Conservation (phyloP, 2,888 invertebrate species). For the Drosophila macrospina region DNA sequence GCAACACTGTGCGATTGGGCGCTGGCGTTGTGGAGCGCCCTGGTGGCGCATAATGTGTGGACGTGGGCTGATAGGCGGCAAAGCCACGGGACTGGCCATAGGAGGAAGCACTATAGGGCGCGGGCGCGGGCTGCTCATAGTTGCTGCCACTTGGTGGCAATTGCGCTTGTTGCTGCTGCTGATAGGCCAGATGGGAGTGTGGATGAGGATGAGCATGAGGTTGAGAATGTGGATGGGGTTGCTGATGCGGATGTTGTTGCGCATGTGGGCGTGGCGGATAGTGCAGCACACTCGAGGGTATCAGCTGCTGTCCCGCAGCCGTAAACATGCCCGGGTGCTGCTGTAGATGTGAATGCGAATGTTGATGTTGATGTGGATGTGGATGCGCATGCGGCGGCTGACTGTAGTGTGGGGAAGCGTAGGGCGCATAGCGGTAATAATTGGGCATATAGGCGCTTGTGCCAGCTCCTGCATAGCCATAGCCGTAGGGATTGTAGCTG, state of each 20-base stretch:
- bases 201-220: constrained; percentile 5
- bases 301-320: constrained; percentile 76
- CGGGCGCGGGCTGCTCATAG: constrained; percentile 69
- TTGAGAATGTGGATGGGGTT: not conserved
- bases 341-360: constrained; percentile 31
- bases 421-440: constrained; percentile 73
- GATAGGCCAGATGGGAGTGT: constrained; percentile 6
- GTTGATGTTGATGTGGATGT: constrained; percentile 8
- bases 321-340: constrained; percentile 71
- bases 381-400: constrained; percentile 41
- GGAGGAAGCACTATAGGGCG: constrained; percentile 65
- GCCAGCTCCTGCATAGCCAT: constrained; percentile 47
- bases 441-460: constrained; percentile 61
- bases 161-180: constrained; percentile 40
- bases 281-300: constrained; percentile 81
- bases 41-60: constrained; percentile 59
- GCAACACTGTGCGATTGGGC: constrained; percentile 74
- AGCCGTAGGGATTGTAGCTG: constrained; percentile 56
- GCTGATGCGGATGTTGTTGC: constrained; percentile 12
- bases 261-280: constrained; percentile 72
- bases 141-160: constrained; percentile 18
- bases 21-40: constrained; percentile 69
- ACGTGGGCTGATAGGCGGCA: constrained; percentile 53
- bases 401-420: constrained; percentile 70
- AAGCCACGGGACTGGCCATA: constrained; percentile 65